Conservation (phyloP, 2,797 vertebrate genomes). For the Chaenodraco wilsoni region DNA sequence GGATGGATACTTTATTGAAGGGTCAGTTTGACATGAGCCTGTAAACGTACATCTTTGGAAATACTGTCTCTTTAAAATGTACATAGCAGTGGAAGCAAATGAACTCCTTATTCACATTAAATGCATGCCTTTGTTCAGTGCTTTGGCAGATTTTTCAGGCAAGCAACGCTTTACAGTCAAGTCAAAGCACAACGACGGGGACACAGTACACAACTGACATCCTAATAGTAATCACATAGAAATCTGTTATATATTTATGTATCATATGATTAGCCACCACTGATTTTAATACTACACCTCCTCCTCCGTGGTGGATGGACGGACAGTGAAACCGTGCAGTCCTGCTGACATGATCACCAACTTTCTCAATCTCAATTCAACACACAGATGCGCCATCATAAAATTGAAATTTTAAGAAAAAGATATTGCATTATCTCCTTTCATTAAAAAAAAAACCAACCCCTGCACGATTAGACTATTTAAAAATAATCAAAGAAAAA, state of each 20-base stretch:
- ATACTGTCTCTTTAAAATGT: constrained; percentile 17
- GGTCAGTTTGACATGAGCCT: constrained; percentile 3
- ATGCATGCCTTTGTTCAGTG: background rate
- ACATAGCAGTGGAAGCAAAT: background rate
- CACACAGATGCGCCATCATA: constrained; percentile 26
- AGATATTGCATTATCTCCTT: constrained; percentile 10
- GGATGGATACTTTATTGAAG: constrained; percentile 57
- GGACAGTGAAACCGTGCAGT: constrained; percentile 51
- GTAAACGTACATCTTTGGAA: constrained; percentile 43
- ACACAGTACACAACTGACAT: constrained; percentile 21
- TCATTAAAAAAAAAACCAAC: constrained; percentile 8
- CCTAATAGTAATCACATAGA: constrained; percentile 11
- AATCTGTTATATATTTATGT: constrained; percentile 8
- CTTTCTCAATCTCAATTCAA: background rate
- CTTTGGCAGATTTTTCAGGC: constrained; percentile 35
- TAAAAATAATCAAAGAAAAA: background rate
- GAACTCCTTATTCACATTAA: constrained; percentile 7
- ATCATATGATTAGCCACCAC: constrained; percentile 19
- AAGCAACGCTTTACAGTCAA: constrained; percentile 25
- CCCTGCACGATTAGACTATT: background rate
- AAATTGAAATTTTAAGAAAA: constrained; percentile 16
- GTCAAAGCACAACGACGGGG: constrained; percentile 18
- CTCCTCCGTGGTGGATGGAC: constrained; percentile 14
- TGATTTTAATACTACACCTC: constrained; percentile 3
- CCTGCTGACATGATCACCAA: constrained; percentile 37